Evolutionary conservation across 2,797 vertebrate genomes (phyloP).

Genomic region (Tangara arthus): DNA sequence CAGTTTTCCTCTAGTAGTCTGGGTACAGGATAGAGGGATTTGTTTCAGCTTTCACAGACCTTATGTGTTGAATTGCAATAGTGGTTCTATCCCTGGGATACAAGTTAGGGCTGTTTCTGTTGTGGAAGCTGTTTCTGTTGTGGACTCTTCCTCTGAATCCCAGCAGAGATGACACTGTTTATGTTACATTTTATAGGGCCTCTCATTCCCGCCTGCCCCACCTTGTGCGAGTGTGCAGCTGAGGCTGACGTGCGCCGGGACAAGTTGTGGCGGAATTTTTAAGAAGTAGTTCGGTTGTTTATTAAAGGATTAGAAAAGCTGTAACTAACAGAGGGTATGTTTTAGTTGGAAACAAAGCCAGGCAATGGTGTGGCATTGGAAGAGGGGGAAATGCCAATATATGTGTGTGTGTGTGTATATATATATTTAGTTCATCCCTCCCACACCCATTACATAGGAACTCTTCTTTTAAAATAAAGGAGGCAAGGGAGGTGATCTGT

Average conservation of each 20-base stretch:
- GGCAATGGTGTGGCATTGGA: background rate
- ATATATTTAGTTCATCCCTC: background rate
- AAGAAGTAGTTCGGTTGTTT: background rate
- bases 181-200: background rate
- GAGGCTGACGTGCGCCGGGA: background rate
- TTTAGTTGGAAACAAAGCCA: background rate
- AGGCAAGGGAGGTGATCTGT: background rate
- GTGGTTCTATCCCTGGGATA: background rate
- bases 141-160: background rate
- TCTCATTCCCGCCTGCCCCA: background rate
- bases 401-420: background rate
- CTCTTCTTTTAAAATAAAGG: background rate
- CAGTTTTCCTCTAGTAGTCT: background rate
- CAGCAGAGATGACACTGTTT: background rate
- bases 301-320: background rate
- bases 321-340: background rate
- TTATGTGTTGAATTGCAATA: background rate
- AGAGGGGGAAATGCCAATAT: background rate
- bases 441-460: background rate
- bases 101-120: background rate
- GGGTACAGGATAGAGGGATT: background rate
- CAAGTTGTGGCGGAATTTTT: background rate
- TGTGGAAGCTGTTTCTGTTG: background rate
- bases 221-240: accelerated
- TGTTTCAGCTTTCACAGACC: background rate